A percentile compares a stretch with the other conserved stretches of the same genome.
These are phyloP conservation scores for Tiliacea citrago DNA, from an alignment of 2,888 invertebrate species.

Conservation along the genomic window DNA sequence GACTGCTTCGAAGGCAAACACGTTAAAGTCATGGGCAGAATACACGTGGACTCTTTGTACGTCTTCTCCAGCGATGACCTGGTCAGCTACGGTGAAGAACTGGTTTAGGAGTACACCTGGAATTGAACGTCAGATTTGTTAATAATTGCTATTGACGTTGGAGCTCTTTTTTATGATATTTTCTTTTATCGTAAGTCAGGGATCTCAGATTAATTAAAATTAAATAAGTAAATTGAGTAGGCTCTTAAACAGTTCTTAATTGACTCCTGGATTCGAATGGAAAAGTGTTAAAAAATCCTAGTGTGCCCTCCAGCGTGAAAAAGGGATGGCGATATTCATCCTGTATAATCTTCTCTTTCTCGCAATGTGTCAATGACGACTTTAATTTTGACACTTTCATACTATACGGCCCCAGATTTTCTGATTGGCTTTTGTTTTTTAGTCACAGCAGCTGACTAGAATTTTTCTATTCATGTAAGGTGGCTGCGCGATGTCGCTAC, in stretches of 20 bases:
- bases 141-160: background rate
- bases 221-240: background rate
- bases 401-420: too few relatives aligned
- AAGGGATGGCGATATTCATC: background rate
- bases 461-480: background rate
- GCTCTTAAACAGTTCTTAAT: background rate
- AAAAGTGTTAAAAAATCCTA: background rate
- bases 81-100: conserved; percentile 63
- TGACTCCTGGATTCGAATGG: background rate
- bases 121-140: conserved; percentile 6
- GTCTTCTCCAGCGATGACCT: conserved; percentile 58
- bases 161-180: background rate
- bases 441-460: background rate
- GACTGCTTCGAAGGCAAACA: conserved; percentile 59
- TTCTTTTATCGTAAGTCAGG: background rate
- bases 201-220: background rate
- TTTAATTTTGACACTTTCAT: too few relatives aligned
- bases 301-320: background rate
- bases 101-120: conserved; percentile 66
- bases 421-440: too few relatives aligned
- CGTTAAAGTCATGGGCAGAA: conserved; percentile 72
- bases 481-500: background rate
- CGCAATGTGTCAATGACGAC: too few relatives aligned
- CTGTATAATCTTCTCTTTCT: background rate
- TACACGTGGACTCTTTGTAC: conserved; percentile 64